Percentiles rank a stretch among this genome's conserved stretches.
Evolutionary conservation across 2,113 vertebrate genomes (phyloP).

Genomic region (Eudyptes chrysolophus): DNA sequence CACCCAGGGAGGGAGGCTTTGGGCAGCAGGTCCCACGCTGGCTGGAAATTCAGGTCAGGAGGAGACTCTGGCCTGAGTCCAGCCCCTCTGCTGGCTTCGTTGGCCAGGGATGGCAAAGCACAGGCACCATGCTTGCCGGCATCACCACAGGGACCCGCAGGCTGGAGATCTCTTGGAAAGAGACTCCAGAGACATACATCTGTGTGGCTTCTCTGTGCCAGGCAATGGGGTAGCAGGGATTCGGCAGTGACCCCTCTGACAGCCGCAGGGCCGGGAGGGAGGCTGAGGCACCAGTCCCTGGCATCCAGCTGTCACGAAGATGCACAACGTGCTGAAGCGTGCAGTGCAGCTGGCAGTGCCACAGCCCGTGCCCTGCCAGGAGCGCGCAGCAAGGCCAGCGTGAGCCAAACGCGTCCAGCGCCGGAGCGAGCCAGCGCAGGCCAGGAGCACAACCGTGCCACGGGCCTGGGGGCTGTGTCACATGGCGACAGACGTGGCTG

Average conservation of each 20-base stretch:
- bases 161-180: background rate
- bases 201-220: background rate
- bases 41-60: too few relatives aligned
- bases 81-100: background rate
- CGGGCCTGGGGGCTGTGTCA: background rate
- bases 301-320: background rate
- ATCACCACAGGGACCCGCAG: background rate
- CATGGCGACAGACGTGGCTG: background rate
- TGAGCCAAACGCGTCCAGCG: background rate
- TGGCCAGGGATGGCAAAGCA: background rate
- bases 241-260: too few relatives aligned
- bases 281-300: background rate
- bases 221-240: background rate
- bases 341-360: background rate
- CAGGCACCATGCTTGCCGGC: background rate
- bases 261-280: background rate
- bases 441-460: background rate
- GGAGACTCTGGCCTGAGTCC: background rate
- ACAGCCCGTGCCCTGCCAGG: background rate
- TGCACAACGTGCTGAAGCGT: background rate
- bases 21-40: background rate
- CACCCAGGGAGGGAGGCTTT: background rate
- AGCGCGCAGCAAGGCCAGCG: background rate
- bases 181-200: background rate
- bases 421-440: fast-evolving